phyloP scores from a whole-genome alignment of 1,140 invertebrate species.

The Macrocentrus cingulum region DNA sequence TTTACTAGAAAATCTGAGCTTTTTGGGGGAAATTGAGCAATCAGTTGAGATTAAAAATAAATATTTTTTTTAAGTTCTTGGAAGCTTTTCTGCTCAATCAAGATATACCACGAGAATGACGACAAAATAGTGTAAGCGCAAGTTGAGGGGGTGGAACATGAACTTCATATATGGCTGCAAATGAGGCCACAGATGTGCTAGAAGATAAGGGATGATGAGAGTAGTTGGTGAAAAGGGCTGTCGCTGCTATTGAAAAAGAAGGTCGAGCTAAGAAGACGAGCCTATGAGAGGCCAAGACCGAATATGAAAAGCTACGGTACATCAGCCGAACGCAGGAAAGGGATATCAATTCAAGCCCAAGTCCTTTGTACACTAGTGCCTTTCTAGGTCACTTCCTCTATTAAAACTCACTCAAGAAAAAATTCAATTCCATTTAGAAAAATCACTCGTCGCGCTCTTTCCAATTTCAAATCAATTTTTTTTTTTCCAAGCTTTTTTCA shows the following conservation, averaged over 20 bases:
- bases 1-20: too few relatives aligned
- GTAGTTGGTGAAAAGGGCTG: constrained; percentile 48
- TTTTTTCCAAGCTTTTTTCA: too few relatives aligned
- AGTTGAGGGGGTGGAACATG: constrained; percentile 10
- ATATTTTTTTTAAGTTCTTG: too few relatives aligned
- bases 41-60: too few relatives aligned
- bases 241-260: constrained; percentile 34
- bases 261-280: constrained; percentile 18
- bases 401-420: background rate
- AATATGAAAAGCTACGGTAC: background rate
- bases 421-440: background rate
- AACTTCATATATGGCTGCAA: constrained; percentile 43
- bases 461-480: too few relatives aligned
- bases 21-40: constrained; percentile 13
- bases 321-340: background rate
- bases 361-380: background rate
- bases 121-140: background rate
- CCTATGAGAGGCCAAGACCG: background rate
- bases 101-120: background rate
- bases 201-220: constrained; percentile 49
- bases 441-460: too few relatives aligned
- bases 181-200: constrained; percentile 47
- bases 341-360: background rate
- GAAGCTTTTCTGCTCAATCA: too few relatives aligned
- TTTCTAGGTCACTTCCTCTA: constrained; percentile 5